Conservation (phyloP, 2,888 invertebrate species). For the Troides aeacus region DNA sequence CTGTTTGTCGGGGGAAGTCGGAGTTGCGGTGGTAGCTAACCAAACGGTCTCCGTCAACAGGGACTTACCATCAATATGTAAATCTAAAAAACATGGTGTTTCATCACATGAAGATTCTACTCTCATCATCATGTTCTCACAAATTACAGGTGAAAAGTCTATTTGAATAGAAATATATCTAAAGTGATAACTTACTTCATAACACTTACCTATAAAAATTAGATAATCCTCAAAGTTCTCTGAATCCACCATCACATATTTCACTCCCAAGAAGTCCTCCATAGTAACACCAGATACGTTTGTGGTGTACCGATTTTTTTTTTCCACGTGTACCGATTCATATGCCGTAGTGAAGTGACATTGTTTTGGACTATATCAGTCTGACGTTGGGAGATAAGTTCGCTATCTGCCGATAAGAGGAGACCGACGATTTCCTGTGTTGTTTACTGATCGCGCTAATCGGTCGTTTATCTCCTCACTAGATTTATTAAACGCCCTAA, state of each 20-base stretch:
- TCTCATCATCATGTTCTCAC: no score
- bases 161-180: no score
- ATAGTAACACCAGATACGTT: constrained; percentile 37
- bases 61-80: no score
- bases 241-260: constrained; percentile 39
- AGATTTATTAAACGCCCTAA: constrained; percentile 11
- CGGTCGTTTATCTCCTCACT: constrained; percentile 12
- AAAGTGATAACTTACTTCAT: neutral
- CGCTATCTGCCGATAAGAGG: constrained; percentile 24
- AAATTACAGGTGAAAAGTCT: no score
- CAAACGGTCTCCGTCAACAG: no score
- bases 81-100: no score
- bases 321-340: neutral
- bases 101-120: no score
- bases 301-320: neutral
- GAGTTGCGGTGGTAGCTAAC: no score
- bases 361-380: constrained; percentile 23
- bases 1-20: no score
- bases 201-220: constrained; percentile 38
- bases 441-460: neutral
- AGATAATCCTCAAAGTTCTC: constrained; percentile 47
- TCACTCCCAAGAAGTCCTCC: constrained; percentile 58
- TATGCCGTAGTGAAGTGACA: constrained; percentile 15
- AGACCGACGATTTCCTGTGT: neutral
- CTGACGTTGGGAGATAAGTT: constrained; percentile 9